Evolutionary conservation across 2,888 invertebrate species (phyloP), one percentile per base, ranked within the genome.

Genomic region (Polyommatus iphigenia): DNA sequence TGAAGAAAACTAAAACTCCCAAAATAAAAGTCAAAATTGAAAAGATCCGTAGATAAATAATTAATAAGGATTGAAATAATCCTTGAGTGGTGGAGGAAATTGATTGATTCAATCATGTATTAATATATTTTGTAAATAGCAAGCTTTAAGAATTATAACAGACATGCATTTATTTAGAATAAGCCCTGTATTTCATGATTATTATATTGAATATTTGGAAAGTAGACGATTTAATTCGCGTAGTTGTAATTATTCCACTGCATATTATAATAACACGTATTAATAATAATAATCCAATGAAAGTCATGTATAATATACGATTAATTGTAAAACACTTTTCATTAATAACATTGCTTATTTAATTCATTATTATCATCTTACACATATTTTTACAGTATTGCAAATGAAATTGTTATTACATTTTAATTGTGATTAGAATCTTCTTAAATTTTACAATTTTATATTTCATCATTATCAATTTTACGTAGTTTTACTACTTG

Each of bases 11-110:
- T 6, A 50, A 73, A 73, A 46, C 1, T 32, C 18, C 32, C 5
- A 76, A 59, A 76, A 20, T 67, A 77, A 67, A 41, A 24, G 62
- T 2, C 41, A 77, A 46, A 46, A 24, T 62, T n/a, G 46, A 41
- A 46, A 50, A 46, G 15, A 67, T 46, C 62, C 46, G 24, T 77
- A 46, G 36, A 67, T 46, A 46, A 67, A 67, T 29, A 50, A 77
- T 62, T 59, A 29, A 3, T 46, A 76, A 32, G 41, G 15, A 1
- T 67, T 32, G 67, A 32, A 13, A 67, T 18, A 15, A 67, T 15
- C 7, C 4, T 10, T 78, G 32, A 57, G 29, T 77, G 73, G 67
- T 67, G 67, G 2, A 6, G 67, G 67, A 29, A 29, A 15, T 29
- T 67, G 24, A 62, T 62, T 13, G 67, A 4, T 67, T 15, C 10